Percentiles rank a stretch among this genome's conserved stretches.
Evolutionary conservation across 2,797 vertebrate species (phyloP).

Genomic region (Rhabdophis nuchalis): DNA sequence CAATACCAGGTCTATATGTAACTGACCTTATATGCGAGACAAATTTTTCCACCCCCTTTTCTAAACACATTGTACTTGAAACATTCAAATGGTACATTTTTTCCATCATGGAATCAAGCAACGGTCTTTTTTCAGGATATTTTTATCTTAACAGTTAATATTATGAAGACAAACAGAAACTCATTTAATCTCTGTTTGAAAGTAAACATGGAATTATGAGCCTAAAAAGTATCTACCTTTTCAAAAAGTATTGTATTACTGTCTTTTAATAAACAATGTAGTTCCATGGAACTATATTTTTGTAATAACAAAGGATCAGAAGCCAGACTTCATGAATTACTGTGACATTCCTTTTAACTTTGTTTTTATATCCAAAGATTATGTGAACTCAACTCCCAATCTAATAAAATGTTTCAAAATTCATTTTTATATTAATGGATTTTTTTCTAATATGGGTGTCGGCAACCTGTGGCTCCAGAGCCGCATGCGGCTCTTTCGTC

Average conservation of each 20-base stretch:
- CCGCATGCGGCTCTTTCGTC: too few relatives aligned
- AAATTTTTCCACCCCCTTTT: neutral
- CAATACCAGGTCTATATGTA: neutral
- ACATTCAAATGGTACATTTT: neutral
- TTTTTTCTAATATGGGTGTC: neutral
- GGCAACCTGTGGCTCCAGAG: too few relatives aligned
- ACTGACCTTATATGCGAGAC: neutral
- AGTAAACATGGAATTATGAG: neutral
- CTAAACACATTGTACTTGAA: constrained; percentile 16
- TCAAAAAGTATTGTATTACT: neutral
- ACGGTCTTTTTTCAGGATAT: neutral
- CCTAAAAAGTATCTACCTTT: neutral
- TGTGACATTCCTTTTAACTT: constrained; percentile 1
- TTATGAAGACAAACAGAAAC: neutral
- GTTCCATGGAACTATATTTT: neutral
- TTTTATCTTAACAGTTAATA: neutral
- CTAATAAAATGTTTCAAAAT: constrained; percentile 32
- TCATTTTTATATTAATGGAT: neutral
- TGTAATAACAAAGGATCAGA: neutral
- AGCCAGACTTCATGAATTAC: constrained; percentile 8
- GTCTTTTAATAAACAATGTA: neutral
- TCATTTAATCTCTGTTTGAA: neutral
- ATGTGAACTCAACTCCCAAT: constrained; percentile 11
- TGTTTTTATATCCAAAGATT: neutral
- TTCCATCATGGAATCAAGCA: neutral